Percentiles rank a stretch among this genome's conserved stretches.
Conservation (phyloP, 2,888 invertebrate genomes). For the Acanthosepion lycidas region DNA sequence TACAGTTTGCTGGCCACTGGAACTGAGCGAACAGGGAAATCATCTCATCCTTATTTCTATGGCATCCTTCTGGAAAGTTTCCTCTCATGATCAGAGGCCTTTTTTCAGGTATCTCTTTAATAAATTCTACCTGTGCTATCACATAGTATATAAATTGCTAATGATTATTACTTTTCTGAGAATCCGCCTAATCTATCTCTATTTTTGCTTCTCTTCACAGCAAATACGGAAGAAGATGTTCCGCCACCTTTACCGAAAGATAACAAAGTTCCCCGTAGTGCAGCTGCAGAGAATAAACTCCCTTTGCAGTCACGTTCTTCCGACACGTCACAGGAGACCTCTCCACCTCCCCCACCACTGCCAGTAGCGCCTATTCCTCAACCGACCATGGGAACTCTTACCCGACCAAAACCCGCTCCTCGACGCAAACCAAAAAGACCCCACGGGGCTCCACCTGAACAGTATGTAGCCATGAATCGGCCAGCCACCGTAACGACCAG, state of each 20-base stretch:
- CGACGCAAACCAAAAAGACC: slow-evolving; percentile 60
- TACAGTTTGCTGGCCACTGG: no score
- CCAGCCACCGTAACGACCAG: slow-evolving; percentile 61
- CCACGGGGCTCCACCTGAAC: slow-evolving; percentile 63
- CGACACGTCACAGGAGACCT: slow-evolving; percentile 53
- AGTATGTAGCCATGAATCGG: slow-evolving; percentile 70
- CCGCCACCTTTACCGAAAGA: slow-evolving; percentile 55
- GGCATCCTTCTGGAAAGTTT: no score
- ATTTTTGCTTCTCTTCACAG: slow-evolving; percentile 42
- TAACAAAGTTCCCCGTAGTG: slow-evolving; percentile 43
- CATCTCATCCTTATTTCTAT: no score
- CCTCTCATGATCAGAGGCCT: no score
- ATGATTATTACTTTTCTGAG: no score
- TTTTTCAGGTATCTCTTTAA: no score
- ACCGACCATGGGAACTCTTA: slow-evolving; percentile 60
- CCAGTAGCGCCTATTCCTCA: slow-evolving; percentile 60
- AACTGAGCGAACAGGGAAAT: no score
- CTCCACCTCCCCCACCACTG: slow-evolving; percentile 55
- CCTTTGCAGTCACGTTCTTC: slow-evolving; percentile 50
- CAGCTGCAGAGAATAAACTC: slow-evolving; percentile 39
- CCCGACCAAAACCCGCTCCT: slow-evolving; percentile 65
- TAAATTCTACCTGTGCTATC: not conserved
- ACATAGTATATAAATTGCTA: no score
- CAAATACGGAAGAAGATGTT: slow-evolving; percentile 42
- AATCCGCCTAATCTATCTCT: not conserved